A percentile compares a stretch with the other conserved stretches of the same genome.
Conservation (phyloP, 2,797 vertebrate genomes). For the Mionectes olivaceus region DNA sequence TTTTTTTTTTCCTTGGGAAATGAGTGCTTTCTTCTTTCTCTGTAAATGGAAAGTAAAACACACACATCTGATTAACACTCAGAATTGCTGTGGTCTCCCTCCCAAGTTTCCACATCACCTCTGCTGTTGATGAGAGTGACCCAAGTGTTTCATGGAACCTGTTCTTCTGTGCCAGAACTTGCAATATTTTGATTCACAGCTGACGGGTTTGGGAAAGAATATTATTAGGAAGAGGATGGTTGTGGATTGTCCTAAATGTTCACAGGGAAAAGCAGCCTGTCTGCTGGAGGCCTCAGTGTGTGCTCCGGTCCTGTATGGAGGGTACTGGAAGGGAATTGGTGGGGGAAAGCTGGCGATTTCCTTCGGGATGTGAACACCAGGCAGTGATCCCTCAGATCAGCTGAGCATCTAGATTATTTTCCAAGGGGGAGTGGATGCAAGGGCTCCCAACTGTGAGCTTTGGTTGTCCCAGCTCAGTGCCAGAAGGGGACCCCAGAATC, state of each 20-base stretch:
- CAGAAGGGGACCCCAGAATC: neutral
- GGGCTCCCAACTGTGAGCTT: neutral
- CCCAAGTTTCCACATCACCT: neutral
- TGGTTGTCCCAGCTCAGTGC: neutral
- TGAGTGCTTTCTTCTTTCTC: neutral
- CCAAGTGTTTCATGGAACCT: neutral
- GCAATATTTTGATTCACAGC: neutral
- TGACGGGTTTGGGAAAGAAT: neutral
- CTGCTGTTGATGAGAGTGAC: neutral
- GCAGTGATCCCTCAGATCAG: neutral
- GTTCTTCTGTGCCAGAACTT: neutral
- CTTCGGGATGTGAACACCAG: neutral
- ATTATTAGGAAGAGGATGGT: neutral
- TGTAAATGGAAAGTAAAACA: neutral
- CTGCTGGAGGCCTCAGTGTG: too few relatives aligned
- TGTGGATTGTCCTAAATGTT: neutral
- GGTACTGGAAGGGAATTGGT: neutral
- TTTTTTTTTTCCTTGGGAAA: neutral
- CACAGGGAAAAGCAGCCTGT: neutral
- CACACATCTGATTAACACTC: fast-evolving
- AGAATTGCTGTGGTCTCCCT: neutral
- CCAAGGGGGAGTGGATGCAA: neutral
- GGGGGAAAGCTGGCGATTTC: neutral
- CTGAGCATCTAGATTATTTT: neutral
- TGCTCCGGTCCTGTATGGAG: neutral